A percentile compares a stretch with the other conserved stretches of the same genome.
Evolutionary conservation across 2,797 vertebrate genomes (phyloP).

Genomic region (Rhinophrynus dorsalis): DNA sequence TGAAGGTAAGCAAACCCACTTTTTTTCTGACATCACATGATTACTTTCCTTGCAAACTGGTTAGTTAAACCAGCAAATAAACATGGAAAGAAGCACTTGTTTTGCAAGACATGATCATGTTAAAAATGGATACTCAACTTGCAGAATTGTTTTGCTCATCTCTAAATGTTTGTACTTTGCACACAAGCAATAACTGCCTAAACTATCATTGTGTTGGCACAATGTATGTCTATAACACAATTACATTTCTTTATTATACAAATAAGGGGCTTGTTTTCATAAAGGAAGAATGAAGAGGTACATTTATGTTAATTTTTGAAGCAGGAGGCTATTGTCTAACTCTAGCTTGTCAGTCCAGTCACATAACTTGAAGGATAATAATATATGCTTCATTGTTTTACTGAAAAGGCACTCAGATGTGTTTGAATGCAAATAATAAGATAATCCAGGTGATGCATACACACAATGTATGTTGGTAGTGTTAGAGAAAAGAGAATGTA

Average conservation of each 20-base stretch:
- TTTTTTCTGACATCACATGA: no score
- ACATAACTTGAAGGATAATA: conserved; percentile 17
- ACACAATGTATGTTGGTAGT: no score
- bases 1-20: no score
- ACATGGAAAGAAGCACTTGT: no score
- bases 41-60: no score
- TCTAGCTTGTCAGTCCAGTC: conserved; percentile 4
- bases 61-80: no score
- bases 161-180: no score
- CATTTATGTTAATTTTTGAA: conserved; percentile 17
- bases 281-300: conserved; percentile 17
- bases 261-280: neutral
- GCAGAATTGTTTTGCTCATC: no score
- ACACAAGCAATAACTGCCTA: neutral
- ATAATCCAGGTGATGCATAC: neutral
- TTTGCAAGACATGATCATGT: no score
- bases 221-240: conserved; percentile 9
- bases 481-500: no score
- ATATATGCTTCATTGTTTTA: conserved; percentile 32
- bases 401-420: conserved; percentile 8
- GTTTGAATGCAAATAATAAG: conserved; percentile 7
- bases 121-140: no score
- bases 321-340: conserved; percentile 19
- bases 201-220: conserved; percentile 13
- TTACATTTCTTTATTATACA: neutral